Conservation (phyloP, 2,113 vertebrate genomes). For the Cettia cetti region DNA sequence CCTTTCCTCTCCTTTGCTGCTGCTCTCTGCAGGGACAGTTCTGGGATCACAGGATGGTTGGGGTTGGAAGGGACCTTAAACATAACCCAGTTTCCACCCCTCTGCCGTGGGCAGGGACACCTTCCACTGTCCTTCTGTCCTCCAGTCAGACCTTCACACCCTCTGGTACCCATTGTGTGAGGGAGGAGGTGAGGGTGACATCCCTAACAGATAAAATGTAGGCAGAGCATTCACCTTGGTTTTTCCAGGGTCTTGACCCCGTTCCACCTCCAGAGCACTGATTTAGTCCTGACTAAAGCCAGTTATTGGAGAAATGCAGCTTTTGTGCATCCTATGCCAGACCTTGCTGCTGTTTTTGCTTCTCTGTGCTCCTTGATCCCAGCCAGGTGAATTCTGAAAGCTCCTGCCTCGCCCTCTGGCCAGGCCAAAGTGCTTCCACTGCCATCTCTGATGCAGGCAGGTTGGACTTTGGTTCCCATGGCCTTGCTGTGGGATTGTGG, state of each 20-base stretch:
- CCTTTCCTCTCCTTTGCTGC: not conserved
- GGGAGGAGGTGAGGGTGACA: not conserved
- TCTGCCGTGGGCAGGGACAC: not conserved
- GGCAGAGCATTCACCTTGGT: not conserved
- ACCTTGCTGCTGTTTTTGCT: not conserved
- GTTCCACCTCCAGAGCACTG: not conserved
- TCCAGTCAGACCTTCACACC: not conserved
- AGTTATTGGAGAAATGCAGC: not conserved
- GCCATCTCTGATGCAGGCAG: not conserved
- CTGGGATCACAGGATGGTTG: not conserved
- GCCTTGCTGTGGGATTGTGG: not conserved
- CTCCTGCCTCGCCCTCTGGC: not conserved
- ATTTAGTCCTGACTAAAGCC: not conserved
- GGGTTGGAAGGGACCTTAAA: not conserved
- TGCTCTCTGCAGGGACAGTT: not conserved
- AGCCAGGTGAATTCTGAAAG: not conserved
- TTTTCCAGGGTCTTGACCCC: not conserved
- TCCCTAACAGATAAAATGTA: not conserved
- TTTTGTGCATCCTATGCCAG: not conserved
- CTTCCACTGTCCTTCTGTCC: not conserved
- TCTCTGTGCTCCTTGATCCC: not conserved
- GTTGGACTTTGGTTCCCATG: accelerated
- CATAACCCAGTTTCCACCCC: not conserved
- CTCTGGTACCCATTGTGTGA: accelerated
- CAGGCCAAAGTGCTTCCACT: not conserved